Evolutionary conservation across 2,113 vertebrate species (phyloP), one percentile per base, ranked within the genome.

Genomic region (Tachysurus vachellii): DNA sequence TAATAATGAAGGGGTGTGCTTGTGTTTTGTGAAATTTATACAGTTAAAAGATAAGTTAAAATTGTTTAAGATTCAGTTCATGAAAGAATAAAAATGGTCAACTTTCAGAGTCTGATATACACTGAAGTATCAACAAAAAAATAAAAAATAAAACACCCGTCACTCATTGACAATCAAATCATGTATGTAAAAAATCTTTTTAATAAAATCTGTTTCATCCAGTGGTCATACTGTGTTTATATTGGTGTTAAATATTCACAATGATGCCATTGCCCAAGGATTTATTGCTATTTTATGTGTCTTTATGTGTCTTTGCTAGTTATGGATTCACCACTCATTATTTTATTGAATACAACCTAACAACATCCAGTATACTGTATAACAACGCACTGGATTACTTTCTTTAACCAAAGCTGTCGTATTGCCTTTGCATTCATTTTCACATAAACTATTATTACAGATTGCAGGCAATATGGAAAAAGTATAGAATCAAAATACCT

Each of bases 281-380:
- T 77, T 77, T 77, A 77, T 50, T 77, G 28, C 50, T 54, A 28
- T 11, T 77, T 77, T 77, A 36, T n/a, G n/a, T n/a, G n/a, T n/a
- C n/a, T n/a, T n/a, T 77, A 77, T 57, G 28, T 80, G 36, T 13
- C 56, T 11, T 59, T 57, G 28, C 9, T 42, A 42, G 19, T 80
- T 80, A 59, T 59, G n/a, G 54, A 59, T 80, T 80, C 31, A 50
- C 56, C 50, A 56, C 50, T 26, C 26, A 53, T 56, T 19, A 56
- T 56, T 79, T 19, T 31, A 79, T 7, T 79, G 42, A 75, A 50
- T 73, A 76, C 23, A 53, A 75, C 26, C 50, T 26, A 13, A 10
- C 44, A 75, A 77, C 50, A 17, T 77, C 5, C 50, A 54, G 53
- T 12, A 53, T 36, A 36, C 36, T 36, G 36, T 9, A 50, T 26